Conservation (phyloP, 2,888 invertebrate genomes). For the Drosophila neonasuta region DNA sequence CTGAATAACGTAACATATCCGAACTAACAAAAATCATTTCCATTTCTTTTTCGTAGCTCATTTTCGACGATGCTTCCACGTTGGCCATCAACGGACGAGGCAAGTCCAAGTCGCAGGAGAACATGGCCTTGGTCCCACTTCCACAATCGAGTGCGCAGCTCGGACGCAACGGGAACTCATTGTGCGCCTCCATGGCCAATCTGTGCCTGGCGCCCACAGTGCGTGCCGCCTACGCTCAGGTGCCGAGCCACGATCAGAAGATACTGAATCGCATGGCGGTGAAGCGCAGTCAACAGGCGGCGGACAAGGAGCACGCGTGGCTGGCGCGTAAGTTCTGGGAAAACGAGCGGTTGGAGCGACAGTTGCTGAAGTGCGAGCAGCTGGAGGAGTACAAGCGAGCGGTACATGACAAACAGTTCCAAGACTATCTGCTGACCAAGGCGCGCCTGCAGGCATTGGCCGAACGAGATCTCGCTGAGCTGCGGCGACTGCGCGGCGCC, state of each 20-base stretch:
- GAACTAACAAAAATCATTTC: no score
- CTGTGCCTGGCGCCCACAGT: conserved; percentile 79
- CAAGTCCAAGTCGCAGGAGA: conserved; percentile 56
- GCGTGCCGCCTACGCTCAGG: conserved; percentile 76
- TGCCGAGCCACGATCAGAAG: conserved; percentile 80
- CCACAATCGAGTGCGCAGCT: conserved; percentile 21
- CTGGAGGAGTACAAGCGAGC: conserved; percentile 80
- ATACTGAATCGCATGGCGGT: conserved; percentile 82
- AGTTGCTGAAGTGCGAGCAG: conserved; percentile 80
- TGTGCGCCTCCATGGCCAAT: conserved; percentile 80
- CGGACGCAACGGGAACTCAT: conserved; percentile 16
- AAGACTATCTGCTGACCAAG: conserved; percentile 80
- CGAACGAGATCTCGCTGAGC: conserved; percentile 76
- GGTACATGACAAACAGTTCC: conserved; percentile 80
- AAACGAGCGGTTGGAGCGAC: conserved; percentile 80
- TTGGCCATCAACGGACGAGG: conserved; percentile 61
- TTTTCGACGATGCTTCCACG: conserved; percentile 38
- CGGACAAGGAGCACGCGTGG: conserved; percentile 81
- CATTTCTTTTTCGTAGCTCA: neutral
- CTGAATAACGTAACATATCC: no score
- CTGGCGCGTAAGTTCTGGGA: conserved; percentile 82
- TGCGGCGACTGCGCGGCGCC: conserved; percentile 74
- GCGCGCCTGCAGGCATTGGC: conserved; percentile 79
- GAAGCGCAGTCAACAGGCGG: conserved; percentile 78
- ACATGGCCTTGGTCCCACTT: conserved; percentile 48